A percentile compares a stretch with the other conserved stretches of the same genome.
Conservation (phyloP, 2,113 vertebrate species). For the Passer domesticus region DNA sequence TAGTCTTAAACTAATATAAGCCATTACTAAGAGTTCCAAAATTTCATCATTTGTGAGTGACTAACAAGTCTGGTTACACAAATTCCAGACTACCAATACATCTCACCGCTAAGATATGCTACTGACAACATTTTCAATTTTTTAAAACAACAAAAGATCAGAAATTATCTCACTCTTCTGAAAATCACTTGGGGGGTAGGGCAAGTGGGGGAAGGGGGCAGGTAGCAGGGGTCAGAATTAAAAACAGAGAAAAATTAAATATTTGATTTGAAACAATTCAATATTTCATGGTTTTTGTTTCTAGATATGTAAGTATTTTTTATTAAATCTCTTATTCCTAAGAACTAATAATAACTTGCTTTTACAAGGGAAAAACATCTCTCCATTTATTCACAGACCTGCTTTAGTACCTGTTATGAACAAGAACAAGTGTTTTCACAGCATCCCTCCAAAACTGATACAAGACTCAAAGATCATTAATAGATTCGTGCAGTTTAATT, state of each 20-base stretch:
- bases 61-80: not conserved
- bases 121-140: not conserved
- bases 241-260: rapidly evolving
- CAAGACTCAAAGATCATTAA: not conserved
- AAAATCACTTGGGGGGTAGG: not conserved
- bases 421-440: not conserved
- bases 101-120: not conserved
- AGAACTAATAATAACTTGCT: not conserved
- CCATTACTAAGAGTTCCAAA: not conserved
- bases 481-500: not conserved
- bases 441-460: not conserved
- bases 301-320: not conserved
- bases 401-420: not conserved
- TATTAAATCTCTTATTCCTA: not conserved
- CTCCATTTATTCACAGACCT: not conserved
- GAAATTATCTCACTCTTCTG: not conserved
- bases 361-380: not conserved
- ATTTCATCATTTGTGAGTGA: not conserved
- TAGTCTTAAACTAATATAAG: not conserved
- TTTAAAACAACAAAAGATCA: not conserved
- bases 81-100: not conserved
- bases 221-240: not conserved
- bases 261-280: not conserved
- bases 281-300: not conserved
- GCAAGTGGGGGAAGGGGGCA: rapidly evolving